phyloP scores from a whole-genome alignment of 2,888 invertebrate species.

The Ceraclea dissimilis region DNA sequence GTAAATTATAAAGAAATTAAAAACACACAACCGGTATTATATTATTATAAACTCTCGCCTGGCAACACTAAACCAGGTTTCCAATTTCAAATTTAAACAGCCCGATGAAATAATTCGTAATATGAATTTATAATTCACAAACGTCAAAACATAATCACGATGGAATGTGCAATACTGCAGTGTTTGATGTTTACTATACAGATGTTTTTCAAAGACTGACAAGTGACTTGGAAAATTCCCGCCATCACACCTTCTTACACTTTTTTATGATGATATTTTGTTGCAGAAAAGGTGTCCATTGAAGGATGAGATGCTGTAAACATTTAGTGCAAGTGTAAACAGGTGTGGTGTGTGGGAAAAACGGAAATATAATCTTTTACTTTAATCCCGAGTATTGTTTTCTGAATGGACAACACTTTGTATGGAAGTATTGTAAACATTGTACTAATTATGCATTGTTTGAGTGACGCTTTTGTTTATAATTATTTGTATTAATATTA shows the following conservation, averaged over 20 bases:
- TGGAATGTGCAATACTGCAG: no score
- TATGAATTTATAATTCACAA: no score
- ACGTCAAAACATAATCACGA: no score
- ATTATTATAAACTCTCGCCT: no score
- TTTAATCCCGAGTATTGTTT: not conserved
- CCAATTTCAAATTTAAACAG: no score
- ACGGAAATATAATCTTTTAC: not conserved
- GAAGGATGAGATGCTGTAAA: not conserved
- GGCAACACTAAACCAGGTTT: no score
- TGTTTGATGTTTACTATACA: not conserved
- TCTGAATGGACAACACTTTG: not conserved
- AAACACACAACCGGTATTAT: no score
- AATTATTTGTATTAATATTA: no score
- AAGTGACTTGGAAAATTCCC: not conserved
- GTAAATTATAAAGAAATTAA: no score
- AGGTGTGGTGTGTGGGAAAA: constrained; percentile 1
- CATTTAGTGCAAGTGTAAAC: not conserved
- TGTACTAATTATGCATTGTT: not conserved
- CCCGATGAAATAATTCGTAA: no score
- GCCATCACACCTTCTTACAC: not conserved
- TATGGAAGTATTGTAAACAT: not conserved
- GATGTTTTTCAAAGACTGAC: not conserved
- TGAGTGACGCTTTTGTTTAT: not conserved
- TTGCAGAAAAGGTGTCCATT: not conserved
- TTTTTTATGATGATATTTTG: not conserved